phyloP scores from a whole-genome alignment of 2,797 vertebrate genomes.

The Ctenochaetus hawaiiensis region DNA sequence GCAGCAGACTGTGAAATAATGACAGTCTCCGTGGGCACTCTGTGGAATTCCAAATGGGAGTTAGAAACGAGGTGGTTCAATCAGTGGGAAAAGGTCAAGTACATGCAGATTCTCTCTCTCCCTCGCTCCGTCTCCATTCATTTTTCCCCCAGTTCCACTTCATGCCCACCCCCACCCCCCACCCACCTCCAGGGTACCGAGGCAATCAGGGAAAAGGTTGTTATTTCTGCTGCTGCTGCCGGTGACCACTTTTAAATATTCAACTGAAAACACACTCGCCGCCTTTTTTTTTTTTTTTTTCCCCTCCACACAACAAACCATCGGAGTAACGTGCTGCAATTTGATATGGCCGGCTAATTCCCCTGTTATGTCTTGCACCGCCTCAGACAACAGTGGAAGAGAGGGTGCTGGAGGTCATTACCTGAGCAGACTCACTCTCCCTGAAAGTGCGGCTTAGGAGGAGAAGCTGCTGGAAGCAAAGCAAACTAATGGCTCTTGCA shows the following conservation, averaged over 20 bases:
- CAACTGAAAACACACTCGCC: constrained; percentile 46
- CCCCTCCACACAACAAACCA: constrained; percentile 34
- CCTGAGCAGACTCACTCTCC: constrained; percentile 64
- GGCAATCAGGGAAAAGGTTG: constrained; percentile 79
- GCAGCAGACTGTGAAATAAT: constrained; percentile 74
- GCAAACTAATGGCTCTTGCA: constrained; percentile 75
- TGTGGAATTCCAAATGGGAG: constrained; percentile 81
- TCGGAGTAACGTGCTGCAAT: constrained; percentile 53
- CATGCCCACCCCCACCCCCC: constrained; percentile 26
- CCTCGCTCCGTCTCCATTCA: constrained; percentile 51
- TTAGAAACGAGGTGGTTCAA: constrained; percentile 79
- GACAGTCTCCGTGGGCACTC: constrained; percentile 73
- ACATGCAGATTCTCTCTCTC: constrained; percentile 79
- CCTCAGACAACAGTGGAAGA: constrained; percentile 62
- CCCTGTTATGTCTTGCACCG: constrained; percentile 57
- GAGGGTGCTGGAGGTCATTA: constrained; percentile 72
- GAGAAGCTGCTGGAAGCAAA: constrained; percentile 73
- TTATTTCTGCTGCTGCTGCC: constrained; percentile 74
- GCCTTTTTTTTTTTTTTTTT: not conserved
- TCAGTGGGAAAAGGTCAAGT: constrained; percentile 86
- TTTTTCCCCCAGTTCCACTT: constrained; percentile 55
- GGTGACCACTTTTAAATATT: constrained; percentile 80
- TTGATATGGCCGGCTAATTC: constrained; percentile 68
- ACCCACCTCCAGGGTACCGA: constrained; percentile 62
- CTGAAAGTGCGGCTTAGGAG: constrained; percentile 54